Percentiles rank a stretch among this genome's conserved stretches.
phyloP scores from a whole-genome alignment of 2,888 invertebrate species.

The Eupithecia subfuscata region DNA sequence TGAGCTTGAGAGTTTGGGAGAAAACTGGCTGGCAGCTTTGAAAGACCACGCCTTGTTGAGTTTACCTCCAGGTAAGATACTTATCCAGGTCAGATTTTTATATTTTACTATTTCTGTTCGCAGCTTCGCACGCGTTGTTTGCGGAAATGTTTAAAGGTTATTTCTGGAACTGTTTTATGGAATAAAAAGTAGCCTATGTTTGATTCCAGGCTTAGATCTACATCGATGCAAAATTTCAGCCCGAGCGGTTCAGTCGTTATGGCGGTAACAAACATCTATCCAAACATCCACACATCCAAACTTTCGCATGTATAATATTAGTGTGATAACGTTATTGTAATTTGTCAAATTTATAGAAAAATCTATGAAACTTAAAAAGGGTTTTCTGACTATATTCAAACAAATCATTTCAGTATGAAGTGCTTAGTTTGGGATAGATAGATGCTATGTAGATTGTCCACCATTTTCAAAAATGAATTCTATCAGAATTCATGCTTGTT shows the following conservation, averaged over 20 bases:
- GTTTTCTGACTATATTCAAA: background rate
- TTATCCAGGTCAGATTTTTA: constrained; percentile 17
- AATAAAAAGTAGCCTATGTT: too few species aligned
- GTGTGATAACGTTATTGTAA: background rate
- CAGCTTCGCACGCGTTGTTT: too few species aligned
- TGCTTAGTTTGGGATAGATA: background rate
- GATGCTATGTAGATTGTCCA: background rate
- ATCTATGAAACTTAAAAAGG: background rate
- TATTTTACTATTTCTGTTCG: constrained; percentile 16
- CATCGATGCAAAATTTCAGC: too few species aligned
- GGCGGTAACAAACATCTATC: too few species aligned
- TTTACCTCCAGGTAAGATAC: constrained; percentile 88
- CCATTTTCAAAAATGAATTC: too few species aligned
- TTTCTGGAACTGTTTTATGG: too few species aligned
- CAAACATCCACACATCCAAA: too few species aligned
- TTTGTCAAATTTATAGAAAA: background rate
- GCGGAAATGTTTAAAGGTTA: too few species aligned
- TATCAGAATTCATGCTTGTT: background rate
- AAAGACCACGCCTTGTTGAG: constrained; percentile 97
- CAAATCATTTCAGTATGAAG: background rate
- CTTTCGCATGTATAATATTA: too few species aligned
- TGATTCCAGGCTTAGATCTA: too few species aligned
- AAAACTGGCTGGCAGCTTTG: constrained; percentile 97
- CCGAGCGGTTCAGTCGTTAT: too few species aligned
- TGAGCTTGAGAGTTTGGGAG: constrained; percentile 94